A percentile compares a stretch with the other conserved stretches of the same genome.
Conservation (phyloP, 2,113 vertebrate genomes). For the Crocuta crocuta region DNA sequence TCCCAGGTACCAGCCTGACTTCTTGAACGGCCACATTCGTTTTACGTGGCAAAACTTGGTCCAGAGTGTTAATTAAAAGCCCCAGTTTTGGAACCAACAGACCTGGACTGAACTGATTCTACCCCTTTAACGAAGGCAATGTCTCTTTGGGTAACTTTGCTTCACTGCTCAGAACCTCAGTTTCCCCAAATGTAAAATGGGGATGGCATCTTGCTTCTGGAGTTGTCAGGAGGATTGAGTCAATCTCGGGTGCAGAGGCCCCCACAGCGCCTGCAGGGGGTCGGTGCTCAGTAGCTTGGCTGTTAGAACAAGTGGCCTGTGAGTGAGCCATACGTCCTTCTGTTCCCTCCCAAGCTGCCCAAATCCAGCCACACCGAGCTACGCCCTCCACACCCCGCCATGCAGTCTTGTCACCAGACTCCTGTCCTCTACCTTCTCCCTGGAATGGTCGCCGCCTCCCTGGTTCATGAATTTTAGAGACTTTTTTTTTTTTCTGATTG, state of each 20-base stretch:
- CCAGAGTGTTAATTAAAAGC: neutral
- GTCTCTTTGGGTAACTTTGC: neutral
- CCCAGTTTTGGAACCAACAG: neutral
- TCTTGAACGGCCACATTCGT: neutral
- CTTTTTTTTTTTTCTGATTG: neutral
- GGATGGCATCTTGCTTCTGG: neutral
- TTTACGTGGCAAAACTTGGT: neutral
- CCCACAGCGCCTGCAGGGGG: neutral
- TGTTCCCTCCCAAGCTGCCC: neutral
- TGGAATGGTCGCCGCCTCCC: neutral
- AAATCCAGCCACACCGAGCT: fast-evolving
- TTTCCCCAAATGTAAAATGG: neutral
- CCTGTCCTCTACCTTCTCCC: neutral
- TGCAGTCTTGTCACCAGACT: neutral
- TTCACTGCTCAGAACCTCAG: neutral
- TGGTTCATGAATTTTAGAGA: neutral
- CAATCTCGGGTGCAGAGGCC: neutral
- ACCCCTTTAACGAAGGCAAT: neutral
- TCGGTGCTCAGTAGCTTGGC: neutral
- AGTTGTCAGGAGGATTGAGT: neutral
- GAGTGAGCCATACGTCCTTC: neutral
- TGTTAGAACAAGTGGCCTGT: neutral
- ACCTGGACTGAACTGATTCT: neutral
- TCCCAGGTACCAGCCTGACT: neutral
- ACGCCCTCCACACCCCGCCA: neutral